Conservation (phyloP, 2,797 vertebrate genomes). For the Sebastes trivittatus region DNA sequence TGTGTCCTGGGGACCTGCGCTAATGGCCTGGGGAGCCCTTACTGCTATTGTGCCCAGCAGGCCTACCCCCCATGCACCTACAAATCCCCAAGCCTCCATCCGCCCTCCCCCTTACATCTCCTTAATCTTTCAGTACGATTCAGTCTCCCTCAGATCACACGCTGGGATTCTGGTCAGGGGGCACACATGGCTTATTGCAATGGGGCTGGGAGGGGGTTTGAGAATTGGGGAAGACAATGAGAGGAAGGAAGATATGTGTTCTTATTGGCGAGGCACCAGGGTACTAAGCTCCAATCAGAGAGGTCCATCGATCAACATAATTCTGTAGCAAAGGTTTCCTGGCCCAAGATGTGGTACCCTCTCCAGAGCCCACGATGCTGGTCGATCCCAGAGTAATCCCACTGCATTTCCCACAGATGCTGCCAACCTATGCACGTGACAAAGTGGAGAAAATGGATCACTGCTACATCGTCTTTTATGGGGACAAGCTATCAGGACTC, state of each 20-base stretch:
- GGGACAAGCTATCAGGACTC: neutral
- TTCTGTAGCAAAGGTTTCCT: constrained; percentile 46
- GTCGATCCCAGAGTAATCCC: neutral
- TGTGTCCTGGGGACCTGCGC: constrained; percentile 81
- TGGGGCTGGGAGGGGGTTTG: neutral
- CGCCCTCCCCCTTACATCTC: constrained; percentile 23
- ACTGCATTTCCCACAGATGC: neutral
- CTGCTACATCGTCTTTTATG: neutral
- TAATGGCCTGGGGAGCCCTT: constrained; percentile 84
- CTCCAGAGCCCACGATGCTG: neutral
- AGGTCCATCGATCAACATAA: constrained; percentile 47
- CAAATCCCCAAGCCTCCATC: constrained; percentile 31
- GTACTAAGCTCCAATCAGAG: constrained; percentile 53
- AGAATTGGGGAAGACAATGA: constrained; percentile 34
- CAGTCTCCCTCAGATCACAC: constrained; percentile 58
- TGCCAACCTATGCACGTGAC: neutral
- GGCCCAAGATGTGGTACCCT: constrained; percentile 21
- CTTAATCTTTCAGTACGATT: constrained; percentile 68
- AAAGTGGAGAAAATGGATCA: neutral
- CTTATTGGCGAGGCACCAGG: constrained; percentile 17
- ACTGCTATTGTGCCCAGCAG: constrained; percentile 83
- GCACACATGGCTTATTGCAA: constrained; percentile 42
- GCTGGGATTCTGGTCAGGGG: constrained; percentile 58
- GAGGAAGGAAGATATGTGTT: constrained; percentile 45
- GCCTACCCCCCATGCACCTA: constrained; percentile 38